Percentiles rank a stretch among this genome's conserved stretches.
phyloP scores from a whole-genome alignment of 2,888 invertebrate genomes.

The Drosophila kuntzei region DNA sequence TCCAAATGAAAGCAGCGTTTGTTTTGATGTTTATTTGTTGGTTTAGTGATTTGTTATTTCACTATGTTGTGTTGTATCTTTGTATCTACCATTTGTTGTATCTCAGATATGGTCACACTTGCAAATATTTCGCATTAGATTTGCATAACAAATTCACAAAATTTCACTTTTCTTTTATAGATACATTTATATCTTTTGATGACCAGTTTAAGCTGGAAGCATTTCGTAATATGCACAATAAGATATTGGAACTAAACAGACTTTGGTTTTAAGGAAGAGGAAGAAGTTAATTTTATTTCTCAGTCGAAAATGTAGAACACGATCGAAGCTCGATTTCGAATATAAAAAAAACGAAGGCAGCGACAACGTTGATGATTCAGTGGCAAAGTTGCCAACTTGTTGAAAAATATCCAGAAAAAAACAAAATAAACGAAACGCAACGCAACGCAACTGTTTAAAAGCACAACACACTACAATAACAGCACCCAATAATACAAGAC shows the following conservation, averaged over 20 bases:
- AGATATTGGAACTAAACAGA: conserved; percentile 29
- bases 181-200: conserved; percentile 16
- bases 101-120: conserved; percentile 49
- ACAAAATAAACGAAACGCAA: conserved; percentile 21
- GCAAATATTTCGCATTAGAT: conserved; percentile 53
- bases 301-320: conserved; percentile 30
- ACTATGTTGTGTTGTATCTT: conserved; percentile 29
- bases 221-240: conserved; percentile 54
- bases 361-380: conserved; percentile 47
- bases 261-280: conserved; percentile 15
- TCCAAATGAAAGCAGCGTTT: conserved; percentile 63
- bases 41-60: conserved; percentile 16
- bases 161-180: conserved; percentile 48
- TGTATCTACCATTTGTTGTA: conserved; percentile 15
- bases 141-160: conserved; percentile 58
- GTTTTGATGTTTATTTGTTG: conserved; percentile 24
- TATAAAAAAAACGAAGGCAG: too few species aligned
- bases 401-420: conserved; percentile 16
- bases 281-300: conserved; percentile 43
- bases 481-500: conserved; percentile 33
- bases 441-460: conserved; percentile 37
- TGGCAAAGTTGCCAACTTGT: conserved; percentile 12
- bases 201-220: conserved; percentile 45
- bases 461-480: conserved; percentile 35
- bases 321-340: conserved; percentile 5